phyloP scores from a whole-genome alignment of 2,888 invertebrate genomes.

The Apeira syringaria region DNA sequence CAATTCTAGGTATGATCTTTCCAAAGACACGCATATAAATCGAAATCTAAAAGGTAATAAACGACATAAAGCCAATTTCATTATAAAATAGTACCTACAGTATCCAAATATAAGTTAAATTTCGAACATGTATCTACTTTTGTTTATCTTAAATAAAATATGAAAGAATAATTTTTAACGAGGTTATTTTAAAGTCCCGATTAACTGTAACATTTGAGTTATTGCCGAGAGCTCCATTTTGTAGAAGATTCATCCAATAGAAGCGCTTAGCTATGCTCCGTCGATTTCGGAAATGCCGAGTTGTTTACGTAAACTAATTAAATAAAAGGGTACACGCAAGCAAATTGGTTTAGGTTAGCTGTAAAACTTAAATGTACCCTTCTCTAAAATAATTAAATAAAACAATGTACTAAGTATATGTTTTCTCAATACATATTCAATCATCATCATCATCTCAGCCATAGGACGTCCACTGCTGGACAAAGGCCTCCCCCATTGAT shows the following conservation, averaged over 20 bases:
- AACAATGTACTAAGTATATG: too few relatives aligned
- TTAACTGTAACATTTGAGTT: slow-evolving; percentile 4
- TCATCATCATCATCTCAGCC: too few relatives aligned
- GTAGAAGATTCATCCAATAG: slow-evolving; percentile 24
- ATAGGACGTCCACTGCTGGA: too few relatives aligned
- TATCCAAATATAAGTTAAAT: too few relatives aligned
- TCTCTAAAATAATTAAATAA: slow-evolving; percentile 28
- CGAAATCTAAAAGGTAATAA: too few relatives aligned
- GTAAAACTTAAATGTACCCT: slow-evolving; percentile 37
- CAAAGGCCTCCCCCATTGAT: too few relatives aligned
- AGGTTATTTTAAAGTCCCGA: not conserved
- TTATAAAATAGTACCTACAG: too few relatives aligned
- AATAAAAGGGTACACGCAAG: slow-evolving; percentile 46
- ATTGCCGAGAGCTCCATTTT: slow-evolving; percentile 14
- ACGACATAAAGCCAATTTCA: too few relatives aligned
- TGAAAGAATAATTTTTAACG: not conserved
- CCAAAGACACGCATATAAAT: too few relatives aligned
- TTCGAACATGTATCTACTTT: too few relatives aligned
- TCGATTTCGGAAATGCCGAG: slow-evolving; percentile 37
- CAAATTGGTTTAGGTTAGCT: slow-evolving; percentile 42
- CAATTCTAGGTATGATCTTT: too few relatives aligned
- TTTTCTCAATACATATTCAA: too few relatives aligned
- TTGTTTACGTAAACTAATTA: slow-evolving; percentile 48
- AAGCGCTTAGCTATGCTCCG: slow-evolving; percentile 27
- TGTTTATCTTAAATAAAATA: not conserved